Conservation (phyloP, 2,888 invertebrate species). For the Drosophila ochracea region DNA sequence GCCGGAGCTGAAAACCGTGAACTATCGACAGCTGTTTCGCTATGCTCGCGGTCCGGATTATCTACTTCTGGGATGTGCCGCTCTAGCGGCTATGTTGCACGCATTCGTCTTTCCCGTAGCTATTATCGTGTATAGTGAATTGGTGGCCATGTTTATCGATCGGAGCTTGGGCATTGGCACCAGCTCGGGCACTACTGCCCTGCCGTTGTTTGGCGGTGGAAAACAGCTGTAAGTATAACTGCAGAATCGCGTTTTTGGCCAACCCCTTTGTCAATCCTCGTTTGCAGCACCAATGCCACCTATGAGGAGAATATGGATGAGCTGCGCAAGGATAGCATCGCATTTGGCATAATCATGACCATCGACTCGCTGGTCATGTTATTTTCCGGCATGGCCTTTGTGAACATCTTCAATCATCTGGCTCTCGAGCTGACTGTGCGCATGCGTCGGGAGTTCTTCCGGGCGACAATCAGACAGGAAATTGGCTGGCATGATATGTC, state of each 20-base stretch:
- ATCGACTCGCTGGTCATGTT: constrained; percentile 87
- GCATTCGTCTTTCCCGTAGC: constrained; percentile 88
- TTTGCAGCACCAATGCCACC: constrained; percentile 86
- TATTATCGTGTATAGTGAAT: constrained; percentile 89
- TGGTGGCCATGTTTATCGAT: constrained; percentile 89
- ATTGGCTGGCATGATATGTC: constrained; percentile 90
- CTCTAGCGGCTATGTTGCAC: constrained; percentile 87
- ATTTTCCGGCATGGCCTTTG: constrained; percentile 87
- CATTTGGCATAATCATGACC: constrained; percentile 88
- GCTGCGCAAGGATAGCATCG: constrained; percentile 87
- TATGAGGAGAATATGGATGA: constrained; percentile 87
- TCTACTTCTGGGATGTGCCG: constrained; percentile 86
- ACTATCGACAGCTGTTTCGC: constrained; percentile 85
- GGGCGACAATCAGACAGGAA: constrained; percentile 89
- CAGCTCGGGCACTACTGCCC: constrained; percentile 86
- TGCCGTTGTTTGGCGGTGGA: constrained; percentile 88
- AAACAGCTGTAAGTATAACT: constrained; percentile 85
- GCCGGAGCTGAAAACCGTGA: constrained; percentile 47
- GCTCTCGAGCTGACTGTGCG: constrained; percentile 87
- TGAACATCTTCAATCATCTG: constrained; percentile 88
- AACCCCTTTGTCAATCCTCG: not conserved
- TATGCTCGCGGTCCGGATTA: constrained; percentile 87
- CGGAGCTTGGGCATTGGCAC: constrained; percentile 87
- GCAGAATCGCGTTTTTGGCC: not conserved
- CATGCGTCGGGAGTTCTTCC: constrained; percentile 87